Evolutionary conservation across 2,113 vertebrate species (phyloP).

Genomic region (human): GRCh38 chr14:47186501-47187000

Average conservation of each 20-base stretch:
- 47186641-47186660: background rate
- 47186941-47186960: constrained; percentile 43
- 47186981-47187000: constrained; percentile 55
- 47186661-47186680: background rate
- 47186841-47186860: constrained; percentile 26
- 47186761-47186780: background rate
- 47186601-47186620: background rate
- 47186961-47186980: constrained; percentile 39
- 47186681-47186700: background rate
- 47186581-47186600: background rate
- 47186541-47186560: background rate
- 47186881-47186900: constrained; percentile 56
- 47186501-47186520: background rate
- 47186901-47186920: constrained; percentile 55
- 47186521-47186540: background rate
- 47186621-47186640: background rate
- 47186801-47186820: background rate
- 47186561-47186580: background rate
- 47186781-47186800: background rate
- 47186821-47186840: background rate
- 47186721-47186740: background rate
- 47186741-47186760: background rate
- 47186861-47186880: constrained; percentile 45
- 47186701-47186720: background rate
- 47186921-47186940: constrained; percentile 66